phyloP scores from a whole-genome alignment of 2,888 invertebrate genomes.

The Chrysina gloriosa region DNA sequence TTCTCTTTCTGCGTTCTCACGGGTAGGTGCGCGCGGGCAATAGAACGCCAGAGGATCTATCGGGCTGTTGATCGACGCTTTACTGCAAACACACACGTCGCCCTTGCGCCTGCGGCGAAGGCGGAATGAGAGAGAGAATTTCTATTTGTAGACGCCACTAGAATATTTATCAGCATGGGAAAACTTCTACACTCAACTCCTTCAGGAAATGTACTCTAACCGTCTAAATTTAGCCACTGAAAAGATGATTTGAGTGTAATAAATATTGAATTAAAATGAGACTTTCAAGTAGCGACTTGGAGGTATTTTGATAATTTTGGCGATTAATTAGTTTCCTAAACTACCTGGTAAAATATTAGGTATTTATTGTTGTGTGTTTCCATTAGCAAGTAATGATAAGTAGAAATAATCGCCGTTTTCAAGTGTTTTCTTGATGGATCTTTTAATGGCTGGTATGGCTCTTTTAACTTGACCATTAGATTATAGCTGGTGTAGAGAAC shows the following conservation, averaged over 20 bases:
- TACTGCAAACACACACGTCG: conserved; percentile 46
- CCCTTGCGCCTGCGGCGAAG: conserved; percentile 37
- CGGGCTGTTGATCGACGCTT: conserved; percentile 46
- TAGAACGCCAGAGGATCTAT: conserved; percentile 45
- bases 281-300: background rate
- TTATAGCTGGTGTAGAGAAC: no score
- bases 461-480: no score
- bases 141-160: conserved; percentile 37
- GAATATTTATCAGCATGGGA: conserved; percentile 38
- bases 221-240: conserved; percentile 2
- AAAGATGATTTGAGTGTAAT: background rate
- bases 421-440: no score
- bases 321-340: no score
- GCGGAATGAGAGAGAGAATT: conserved; percentile 36
- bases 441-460: no score
- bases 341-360: no score
- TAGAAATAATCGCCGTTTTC: no score
- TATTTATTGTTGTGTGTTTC: no score
- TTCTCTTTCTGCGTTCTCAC: conserved; percentile 42
- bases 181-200: conserved; percentile 31
- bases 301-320: no score
- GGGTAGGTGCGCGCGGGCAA: conserved; percentile 44
- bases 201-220: conserved; percentile 31
- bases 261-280: background rate
- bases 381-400: no score